Conservation (phyloP, 2,113 vertebrate species). For the Saguinus imperator region DNA sequence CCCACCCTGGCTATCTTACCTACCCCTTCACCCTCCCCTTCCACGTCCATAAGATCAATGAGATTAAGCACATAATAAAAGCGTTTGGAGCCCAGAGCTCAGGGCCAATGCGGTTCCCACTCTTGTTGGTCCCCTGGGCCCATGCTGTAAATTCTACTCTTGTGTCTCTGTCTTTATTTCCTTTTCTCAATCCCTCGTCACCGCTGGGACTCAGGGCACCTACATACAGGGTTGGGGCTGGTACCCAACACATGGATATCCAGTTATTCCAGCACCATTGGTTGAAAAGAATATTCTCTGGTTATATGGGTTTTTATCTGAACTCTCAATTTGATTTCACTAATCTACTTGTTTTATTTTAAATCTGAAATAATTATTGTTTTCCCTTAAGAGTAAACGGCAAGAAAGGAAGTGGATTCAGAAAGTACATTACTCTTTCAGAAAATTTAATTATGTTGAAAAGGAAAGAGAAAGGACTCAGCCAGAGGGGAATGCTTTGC, state of each 20-base stretch:
- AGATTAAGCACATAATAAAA: no score
- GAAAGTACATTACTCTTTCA: neutral
- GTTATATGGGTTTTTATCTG: neutral
- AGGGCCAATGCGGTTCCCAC: no score
- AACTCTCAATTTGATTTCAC: conserved; percentile 5
- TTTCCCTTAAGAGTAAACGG: neutral
- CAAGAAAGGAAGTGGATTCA: neutral
- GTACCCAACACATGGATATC: neutral
- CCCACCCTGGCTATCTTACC: no score
- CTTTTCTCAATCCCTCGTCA: no score
- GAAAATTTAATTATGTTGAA: neutral
- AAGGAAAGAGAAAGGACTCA: neutral
- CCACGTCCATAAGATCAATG: no score
- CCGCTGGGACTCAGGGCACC: no score
- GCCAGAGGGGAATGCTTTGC: neutral
- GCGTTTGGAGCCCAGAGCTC: no score
- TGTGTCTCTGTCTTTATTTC: no score
- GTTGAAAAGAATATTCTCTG: neutral
- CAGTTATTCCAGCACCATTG: neutral
- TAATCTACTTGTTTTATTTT: neutral
- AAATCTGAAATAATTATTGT: neutral
- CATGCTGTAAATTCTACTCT: no score
- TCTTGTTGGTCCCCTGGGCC: no score
- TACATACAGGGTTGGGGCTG: no score
- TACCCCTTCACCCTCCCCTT: no score